phyloP scores from a whole-genome alignment of 2,888 invertebrate genomes.

The Mystacides longicornis region DNA sequence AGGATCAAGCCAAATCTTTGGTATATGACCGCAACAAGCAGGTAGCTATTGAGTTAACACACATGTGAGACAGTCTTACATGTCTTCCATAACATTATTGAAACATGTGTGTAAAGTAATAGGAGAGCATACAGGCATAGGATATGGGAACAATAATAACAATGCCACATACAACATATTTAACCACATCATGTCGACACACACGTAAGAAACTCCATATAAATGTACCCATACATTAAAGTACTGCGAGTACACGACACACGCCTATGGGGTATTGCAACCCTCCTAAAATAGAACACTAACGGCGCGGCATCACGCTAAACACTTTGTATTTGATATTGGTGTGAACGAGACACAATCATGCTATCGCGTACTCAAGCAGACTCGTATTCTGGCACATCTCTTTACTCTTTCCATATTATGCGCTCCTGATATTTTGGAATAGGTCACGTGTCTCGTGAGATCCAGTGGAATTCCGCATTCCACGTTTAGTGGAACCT shows the following conservation, averaged over 20 bases:
- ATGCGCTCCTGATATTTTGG: slow-evolving; percentile 23
- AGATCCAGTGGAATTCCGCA: slow-evolving; percentile 18
- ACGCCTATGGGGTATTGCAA: slow-evolving; percentile 14
- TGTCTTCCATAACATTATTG: slow-evolving; percentile 12
- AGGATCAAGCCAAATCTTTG: no score
- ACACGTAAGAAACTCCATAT: no score
- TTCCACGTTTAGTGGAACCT: slow-evolving; percentile 15
- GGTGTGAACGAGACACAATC: slow-evolving; percentile 11
- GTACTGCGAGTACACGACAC: neutral
- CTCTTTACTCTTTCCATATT: slow-evolving; percentile 1
- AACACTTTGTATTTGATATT: neutral
- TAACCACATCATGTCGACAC: slow-evolving; percentile 1
- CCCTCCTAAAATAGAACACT: slow-evolving; percentile 18
- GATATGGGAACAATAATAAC: neutral
- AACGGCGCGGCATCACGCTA: slow-evolving; percentile 1
- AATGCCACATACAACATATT: slow-evolving; percentile 2
- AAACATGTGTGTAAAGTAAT: slow-evolving; percentile 16
- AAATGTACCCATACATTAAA: neutral
- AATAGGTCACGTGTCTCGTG: slow-evolving; percentile 25
- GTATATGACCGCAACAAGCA: no score
- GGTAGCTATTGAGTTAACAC: slow-evolving; percentile 3
- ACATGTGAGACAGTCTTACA: slow-evolving; percentile 5
- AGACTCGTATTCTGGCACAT: neutral
- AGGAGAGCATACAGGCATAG: slow-evolving; percentile 6
- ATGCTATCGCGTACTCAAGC: slow-evolving; percentile 1